These are phyloP conservation scores for Dissostichus mawsoni DNA, from an alignment of 2,113 vertebrate species.

Conservation along the genomic window DNA sequence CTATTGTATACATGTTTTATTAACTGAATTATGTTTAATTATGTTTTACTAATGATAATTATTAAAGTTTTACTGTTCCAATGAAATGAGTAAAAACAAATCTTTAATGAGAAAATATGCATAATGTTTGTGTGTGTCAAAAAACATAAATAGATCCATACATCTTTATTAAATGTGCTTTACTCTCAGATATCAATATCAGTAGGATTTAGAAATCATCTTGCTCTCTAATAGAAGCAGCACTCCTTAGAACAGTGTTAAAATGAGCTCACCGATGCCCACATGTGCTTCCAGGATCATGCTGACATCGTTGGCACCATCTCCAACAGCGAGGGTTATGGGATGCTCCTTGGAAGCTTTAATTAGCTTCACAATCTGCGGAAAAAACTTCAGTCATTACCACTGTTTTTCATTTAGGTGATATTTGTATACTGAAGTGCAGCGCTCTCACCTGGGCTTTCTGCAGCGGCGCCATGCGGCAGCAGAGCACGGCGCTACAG, in stretches of 20 bases:
- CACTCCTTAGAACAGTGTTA: neutral
- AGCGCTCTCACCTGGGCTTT: conserved; percentile 91
- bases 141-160: too few relatives aligned
- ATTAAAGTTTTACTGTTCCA: too few relatives aligned
- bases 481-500: conserved; percentile 97
- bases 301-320: conserved; percentile 98
- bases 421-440: neutral
- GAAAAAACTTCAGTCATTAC: conserved; percentile 1
- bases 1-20: neutral
- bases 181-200: too few relatives aligned
- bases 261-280: conserved; percentile 90
- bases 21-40: neutral
- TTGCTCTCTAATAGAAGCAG: too few relatives aligned
- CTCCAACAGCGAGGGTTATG: conserved; percentile 95
- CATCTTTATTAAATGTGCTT: too few relatives aligned
- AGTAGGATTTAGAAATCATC: too few relatives aligned
- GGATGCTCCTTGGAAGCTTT: conserved; percentile 96
- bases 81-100: too few relatives aligned
- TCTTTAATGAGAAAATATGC: too few relatives aligned
- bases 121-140: too few relatives aligned
- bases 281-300: conserved; percentile 99
- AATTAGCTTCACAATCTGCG: conserved; percentile 96
- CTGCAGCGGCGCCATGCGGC: conserved; percentile 97
- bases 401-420: neutral
- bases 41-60: neutral